Evolutionary conservation across 2,797 vertebrate species (phyloP).

Genomic region (Hippoglossus hippoglossus): DNA sequence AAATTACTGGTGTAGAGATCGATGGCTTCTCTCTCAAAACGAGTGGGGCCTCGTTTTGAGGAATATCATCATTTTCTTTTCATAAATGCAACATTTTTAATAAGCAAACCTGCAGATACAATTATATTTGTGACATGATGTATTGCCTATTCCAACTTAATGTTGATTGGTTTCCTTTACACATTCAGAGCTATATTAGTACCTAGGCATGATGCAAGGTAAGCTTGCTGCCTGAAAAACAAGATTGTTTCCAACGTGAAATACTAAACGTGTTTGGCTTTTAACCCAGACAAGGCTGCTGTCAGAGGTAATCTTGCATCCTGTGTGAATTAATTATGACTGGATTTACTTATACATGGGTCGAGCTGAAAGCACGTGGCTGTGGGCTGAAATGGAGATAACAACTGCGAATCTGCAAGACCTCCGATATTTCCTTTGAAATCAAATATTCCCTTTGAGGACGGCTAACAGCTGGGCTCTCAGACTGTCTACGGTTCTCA

Average conservation of each 20-base stretch:
- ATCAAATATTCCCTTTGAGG: constrained; percentile 52
- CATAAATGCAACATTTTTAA: background rate
- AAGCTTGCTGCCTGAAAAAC: constrained; percentile 13
- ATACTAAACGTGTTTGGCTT: constrained; percentile 38
- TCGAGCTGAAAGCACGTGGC: constrained; percentile 43
- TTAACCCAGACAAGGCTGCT: constrained; percentile 48
- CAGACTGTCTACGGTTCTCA: constrained; percentile 37
- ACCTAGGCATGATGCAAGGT: background rate
- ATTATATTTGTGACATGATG: constrained; percentile 6
- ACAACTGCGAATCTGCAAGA: constrained; percentile 16
- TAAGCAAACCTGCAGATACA: constrained; percentile 10
- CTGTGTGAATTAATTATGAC: constrained; percentile 50
- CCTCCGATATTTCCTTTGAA: constrained; percentile 38
- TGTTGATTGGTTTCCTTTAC: constrained; percentile 49
- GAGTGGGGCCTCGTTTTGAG: background rate
- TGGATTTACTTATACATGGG: constrained; percentile 34
- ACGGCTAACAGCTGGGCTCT: constrained; percentile 32
- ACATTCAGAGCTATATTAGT: constrained; percentile 15
- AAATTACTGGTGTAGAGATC: constrained; percentile 42
- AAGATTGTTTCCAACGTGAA: constrained; percentile 22
- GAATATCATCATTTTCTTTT: background rate
- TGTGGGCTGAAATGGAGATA: constrained; percentile 26
- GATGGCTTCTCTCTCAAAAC: constrained; percentile 11
- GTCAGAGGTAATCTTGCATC: constrained; percentile 38
- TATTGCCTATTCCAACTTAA: constrained; percentile 2